Percentiles rank a stretch among this genome's conserved stretches.
Conservation (phyloP, 2,888 invertebrate species). For the Drosophila affinis region DNA sequence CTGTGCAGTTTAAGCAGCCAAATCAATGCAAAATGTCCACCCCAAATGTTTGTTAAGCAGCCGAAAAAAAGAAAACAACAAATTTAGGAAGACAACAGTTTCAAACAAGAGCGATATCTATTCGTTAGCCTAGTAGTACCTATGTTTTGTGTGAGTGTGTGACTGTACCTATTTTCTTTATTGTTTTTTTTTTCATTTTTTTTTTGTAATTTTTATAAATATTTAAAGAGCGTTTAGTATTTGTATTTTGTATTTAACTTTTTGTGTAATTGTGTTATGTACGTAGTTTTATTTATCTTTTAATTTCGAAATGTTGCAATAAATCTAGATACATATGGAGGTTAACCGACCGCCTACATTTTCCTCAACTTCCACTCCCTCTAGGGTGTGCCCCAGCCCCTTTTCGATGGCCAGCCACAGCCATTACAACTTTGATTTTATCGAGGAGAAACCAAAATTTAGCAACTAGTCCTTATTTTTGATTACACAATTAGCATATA, state of each 20-base stretch:
- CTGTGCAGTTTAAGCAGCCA: slow-evolving; percentile 9
- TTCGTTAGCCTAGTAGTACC: slow-evolving; percentile 31
- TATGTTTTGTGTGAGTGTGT: slow-evolving; percentile 20
- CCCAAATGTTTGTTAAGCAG: slow-evolving; percentile 27
- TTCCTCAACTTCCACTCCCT: neutral
- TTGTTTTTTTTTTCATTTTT: slow-evolving; percentile 27
- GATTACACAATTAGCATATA: slow-evolving; percentile 55
- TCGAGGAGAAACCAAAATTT: slow-evolving; percentile 43
- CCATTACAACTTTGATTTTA: slow-evolving; percentile 36
- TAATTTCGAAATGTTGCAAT: slow-evolving; percentile 44
- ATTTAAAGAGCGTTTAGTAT: slow-evolving; percentile 10
- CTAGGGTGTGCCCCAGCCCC: neutral
- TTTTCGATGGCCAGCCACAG: slow-evolving; percentile 23
- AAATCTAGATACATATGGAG: slow-evolving; percentile 32
- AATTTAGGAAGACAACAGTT: neutral
- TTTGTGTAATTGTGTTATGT: slow-evolving; percentile 40
- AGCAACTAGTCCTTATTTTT: slow-evolving; percentile 55
- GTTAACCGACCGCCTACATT: slow-evolving; percentile 3
- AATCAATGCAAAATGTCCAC: slow-evolving; percentile 41
- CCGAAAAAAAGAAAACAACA: slow-evolving; percentile 6
- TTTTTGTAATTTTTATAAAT: slow-evolving; percentile 37
- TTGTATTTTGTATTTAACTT: slow-evolving; percentile 34
- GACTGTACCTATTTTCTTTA: slow-evolving; percentile 26
- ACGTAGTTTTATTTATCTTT: slow-evolving; percentile 40
- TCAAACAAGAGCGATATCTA: slow-evolving; percentile 26